Evolutionary conservation across 2,888 invertebrate species (phyloP).

Genomic region (Lasioglossum figueresi): DNA sequence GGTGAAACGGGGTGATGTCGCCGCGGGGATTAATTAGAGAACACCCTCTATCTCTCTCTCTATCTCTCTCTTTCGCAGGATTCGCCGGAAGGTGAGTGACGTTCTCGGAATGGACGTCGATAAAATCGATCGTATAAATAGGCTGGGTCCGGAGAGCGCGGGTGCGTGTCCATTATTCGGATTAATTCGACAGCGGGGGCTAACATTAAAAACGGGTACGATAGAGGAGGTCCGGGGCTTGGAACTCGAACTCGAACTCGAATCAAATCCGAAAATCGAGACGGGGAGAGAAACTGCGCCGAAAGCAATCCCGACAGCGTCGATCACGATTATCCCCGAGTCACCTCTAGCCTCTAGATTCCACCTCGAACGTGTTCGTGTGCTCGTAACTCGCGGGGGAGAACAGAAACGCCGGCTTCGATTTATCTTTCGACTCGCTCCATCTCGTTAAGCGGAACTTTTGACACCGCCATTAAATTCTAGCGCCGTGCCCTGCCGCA

Average conservation of each 20-base stretch:
- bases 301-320: conserved; percentile 35
- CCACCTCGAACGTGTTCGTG: conserved; percentile 6
- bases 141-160: neutral
- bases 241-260: neutral
- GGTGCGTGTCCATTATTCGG: conserved; percentile 42
- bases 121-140: conserved; percentile 11
- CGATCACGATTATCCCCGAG: conserved; percentile 50
- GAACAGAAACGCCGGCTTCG: conserved; percentile 57
- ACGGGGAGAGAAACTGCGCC: neutral
- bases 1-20: neutral
- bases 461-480: conserved; percentile 61
- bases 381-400: conserved; percentile 39
- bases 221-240: neutral
- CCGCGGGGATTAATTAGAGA: conserved; percentile 2
- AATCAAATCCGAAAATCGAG: neutral
- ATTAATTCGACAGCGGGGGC: conserved; percentile 41
- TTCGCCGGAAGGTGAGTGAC: neutral
- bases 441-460: conserved; percentile 61
- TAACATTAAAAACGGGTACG: neutral
- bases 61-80: neutral
- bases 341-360: conserved; percentile 37
- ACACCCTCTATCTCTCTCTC: neutral
- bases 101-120: conserved; percentile 5
- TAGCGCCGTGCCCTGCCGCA: conserved; percentile 13
- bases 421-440: conserved; percentile 62